Percentiles rank a stretch among this genome's conserved stretches.
phyloP scores from a whole-genome alignment of 2,797 vertebrate species.

The Sparidentex hasta region DNA sequence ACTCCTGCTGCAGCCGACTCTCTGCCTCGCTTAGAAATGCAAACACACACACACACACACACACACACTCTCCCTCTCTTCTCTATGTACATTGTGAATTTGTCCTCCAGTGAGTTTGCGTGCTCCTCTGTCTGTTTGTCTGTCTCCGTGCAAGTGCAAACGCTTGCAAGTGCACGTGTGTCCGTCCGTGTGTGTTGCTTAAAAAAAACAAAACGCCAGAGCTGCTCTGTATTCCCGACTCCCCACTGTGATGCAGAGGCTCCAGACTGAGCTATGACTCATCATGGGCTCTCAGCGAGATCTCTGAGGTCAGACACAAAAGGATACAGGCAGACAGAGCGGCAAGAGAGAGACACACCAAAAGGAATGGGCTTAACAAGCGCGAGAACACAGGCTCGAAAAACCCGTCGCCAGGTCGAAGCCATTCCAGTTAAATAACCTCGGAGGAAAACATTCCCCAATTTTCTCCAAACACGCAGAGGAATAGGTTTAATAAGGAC shows the following conservation, averaged over 20 bases:
- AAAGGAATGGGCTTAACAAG: constrained; percentile 44
- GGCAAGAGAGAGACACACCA: constrained; percentile 26
- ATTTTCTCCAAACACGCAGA: neutral
- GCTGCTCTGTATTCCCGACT: constrained; percentile 71
- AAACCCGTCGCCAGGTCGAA: constrained; percentile 24
- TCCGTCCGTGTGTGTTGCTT: constrained; percentile 17
- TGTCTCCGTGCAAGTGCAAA: neutral
- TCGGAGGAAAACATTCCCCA: neutral
- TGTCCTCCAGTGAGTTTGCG: neutral
- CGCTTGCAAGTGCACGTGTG: neutral
- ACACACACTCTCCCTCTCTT: neutral
- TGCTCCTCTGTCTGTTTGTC: neutral
- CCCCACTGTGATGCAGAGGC: constrained; percentile 70
- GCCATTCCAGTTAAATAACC: constrained; percentile 26
- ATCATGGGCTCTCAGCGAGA: constrained; percentile 69
- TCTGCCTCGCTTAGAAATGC: neutral
- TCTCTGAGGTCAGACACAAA: constrained; percentile 75
- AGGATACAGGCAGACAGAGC: constrained; percentile 50
- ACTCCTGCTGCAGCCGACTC: neutral
- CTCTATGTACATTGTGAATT: neutral
- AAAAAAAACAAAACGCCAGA: constrained; percentile 10
- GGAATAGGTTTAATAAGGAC: constrained; percentile 20
- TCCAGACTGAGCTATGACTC: constrained; percentile 80
- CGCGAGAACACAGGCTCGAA: constrained; percentile 17
- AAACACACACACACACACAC: neutral